Evolutionary conservation across 2,888 invertebrate species (phyloP).

Genomic region (Ichneumoninae sp.): DNA sequence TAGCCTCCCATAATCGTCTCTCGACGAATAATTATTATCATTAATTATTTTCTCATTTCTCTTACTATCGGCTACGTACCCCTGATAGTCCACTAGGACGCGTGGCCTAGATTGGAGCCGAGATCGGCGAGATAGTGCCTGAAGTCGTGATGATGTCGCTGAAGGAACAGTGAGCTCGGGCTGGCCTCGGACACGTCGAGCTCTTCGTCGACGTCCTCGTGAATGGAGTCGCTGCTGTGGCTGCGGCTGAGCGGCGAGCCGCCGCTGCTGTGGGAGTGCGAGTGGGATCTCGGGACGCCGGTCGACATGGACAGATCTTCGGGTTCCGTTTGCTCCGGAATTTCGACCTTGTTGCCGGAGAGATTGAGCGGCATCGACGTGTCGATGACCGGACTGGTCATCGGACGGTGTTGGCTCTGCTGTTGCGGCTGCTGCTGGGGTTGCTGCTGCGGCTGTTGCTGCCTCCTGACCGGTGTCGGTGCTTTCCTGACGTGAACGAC

Average conservation of each 20-base stretch:
- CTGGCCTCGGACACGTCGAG: conserved; percentile 85
- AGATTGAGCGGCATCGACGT: conserved; percentile 86
- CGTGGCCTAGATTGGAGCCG: conserved; percentile 68
- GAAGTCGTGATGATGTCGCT: conserved; percentile 73
- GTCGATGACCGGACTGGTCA: conserved; percentile 80
- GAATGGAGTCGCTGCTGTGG: conserved; percentile 83
- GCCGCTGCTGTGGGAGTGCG: conserved; percentile 85
- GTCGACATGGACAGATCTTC: conserved; percentile 93
- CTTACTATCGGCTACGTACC: conserved; percentile 72
- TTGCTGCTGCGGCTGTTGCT: conserved; percentile 73
- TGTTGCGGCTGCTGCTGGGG: conserved; percentile 76
- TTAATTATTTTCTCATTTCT: neutral
- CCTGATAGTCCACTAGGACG: conserved; percentile 76
- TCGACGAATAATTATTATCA: neutral
- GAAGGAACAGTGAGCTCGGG: conserved; percentile 85
- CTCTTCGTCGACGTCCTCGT: conserved; percentile 86
- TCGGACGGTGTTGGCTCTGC: conserved; percentile 82
- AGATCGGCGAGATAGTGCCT: conserved; percentile 68
- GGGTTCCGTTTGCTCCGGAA: conserved; percentile 95
- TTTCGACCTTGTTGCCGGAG: conserved; percentile 82
- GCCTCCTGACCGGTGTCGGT: conserved; percentile 72
- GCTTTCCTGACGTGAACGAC: conserved; percentile 75
- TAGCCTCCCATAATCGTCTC: neutral
- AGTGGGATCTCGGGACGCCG: conserved; percentile 82
- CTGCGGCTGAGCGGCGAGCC: conserved; percentile 85